These are phyloP conservation scores for Tortricodes alternella DNA, from an alignment of 2,888 invertebrate genomes.

Conservation along the genomic window DNA sequence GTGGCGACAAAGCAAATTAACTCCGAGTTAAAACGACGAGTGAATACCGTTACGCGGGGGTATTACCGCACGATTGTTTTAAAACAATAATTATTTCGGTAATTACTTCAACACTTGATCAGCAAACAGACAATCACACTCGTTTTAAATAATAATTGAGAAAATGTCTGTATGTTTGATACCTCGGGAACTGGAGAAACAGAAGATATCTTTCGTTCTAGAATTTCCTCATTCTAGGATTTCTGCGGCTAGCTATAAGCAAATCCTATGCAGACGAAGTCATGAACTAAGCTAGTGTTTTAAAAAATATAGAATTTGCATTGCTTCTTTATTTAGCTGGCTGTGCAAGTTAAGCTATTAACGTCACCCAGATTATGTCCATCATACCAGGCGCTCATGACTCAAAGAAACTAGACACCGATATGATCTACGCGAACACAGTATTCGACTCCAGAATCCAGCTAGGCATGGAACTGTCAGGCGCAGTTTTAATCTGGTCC, in stretches of 20 bases:
- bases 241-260: too few relatives aligned
- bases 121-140: neutral
- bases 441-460: constrained; percentile 18
- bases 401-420: neutral
- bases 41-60: constrained; percentile 1
- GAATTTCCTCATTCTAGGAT: too few relatives aligned
- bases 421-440: constrained; percentile 22
- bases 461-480: constrained; percentile 26
- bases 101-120: neutral
- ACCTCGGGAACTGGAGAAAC: too few relatives aligned
- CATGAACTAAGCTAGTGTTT: too few relatives aligned
- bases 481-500: constrained; percentile 50
- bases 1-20: constrained; percentile 15
- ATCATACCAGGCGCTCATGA: constrained; percentile 12
- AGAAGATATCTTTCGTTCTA: too few relatives aligned
- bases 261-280: too few relatives aligned
- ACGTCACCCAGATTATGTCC: neutral
- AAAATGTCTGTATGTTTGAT: too few relatives aligned
- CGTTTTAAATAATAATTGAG: too few relatives aligned
- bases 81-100: neutral
- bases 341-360: too few relatives aligned
- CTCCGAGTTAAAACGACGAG: constrained; percentile 13
- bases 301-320: too few relatives aligned
- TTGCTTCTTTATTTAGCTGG: too few relatives aligned
- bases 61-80: neutral